These are phyloP conservation scores for Lycia hirtaria DNA, from an alignment of 2,888 invertebrate species.

Conservation along the genomic window DNA sequence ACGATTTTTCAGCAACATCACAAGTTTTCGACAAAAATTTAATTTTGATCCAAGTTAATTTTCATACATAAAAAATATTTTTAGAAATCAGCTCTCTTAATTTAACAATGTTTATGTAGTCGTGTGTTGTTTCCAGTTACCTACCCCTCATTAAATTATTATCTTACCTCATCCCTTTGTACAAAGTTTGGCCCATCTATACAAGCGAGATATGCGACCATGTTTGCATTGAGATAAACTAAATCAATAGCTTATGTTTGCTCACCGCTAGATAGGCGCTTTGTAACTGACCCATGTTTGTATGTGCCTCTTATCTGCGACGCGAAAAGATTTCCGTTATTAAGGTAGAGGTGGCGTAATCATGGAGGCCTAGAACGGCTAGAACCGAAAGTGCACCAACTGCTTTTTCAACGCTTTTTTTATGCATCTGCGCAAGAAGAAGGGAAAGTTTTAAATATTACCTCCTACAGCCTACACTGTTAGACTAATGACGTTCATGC, in stretches of 20 bases:
- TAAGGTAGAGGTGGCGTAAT: neutral
- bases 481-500: no score
- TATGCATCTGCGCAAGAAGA: no score
- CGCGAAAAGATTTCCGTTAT: conserved; percentile 40
- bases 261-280: conserved; percentile 67
- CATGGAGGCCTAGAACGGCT: neutral
- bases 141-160: conserved; percentile 10
- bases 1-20: no score
- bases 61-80: no score
- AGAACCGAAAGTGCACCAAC: no score
- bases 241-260: conserved; percentile 76
- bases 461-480: no score
- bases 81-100: neutral
- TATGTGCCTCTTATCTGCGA: conserved; percentile 67
- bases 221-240: conserved; percentile 75
- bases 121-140: neutral
- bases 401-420: no score
- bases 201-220: conserved; percentile 49
- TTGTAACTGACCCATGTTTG: conserved; percentile 69
- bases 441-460: no score
- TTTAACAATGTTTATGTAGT: neutral
- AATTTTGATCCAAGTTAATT: no score
- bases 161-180: conserved; percentile 7
- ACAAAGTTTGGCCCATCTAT: conserved; percentile 31
- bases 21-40: no score